Evolutionary conservation across 2,888 invertebrate genomes (phyloP).

Genomic region (Ennomos erosarius): DNA sequence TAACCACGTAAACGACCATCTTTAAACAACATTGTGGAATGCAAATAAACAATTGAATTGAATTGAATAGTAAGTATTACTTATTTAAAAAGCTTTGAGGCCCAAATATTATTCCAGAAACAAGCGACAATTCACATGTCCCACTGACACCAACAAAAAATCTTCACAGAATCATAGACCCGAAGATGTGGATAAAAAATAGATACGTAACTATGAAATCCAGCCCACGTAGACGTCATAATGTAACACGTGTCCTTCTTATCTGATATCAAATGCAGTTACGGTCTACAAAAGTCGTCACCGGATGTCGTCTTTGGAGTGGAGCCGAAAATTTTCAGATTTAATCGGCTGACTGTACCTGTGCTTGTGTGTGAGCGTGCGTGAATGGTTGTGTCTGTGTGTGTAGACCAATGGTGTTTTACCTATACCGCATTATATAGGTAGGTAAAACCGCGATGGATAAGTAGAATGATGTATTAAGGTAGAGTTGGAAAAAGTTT

Average conservation of each 20-base stretch:
- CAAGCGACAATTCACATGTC: conserved; percentile 16
- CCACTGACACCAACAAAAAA: conserved; percentile 28
- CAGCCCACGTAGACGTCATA: conserved; percentile 69
- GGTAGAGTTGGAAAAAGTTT: too few species aligned
- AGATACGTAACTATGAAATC: conserved; percentile 43
- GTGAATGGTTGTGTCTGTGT: conserved; percentile 29
- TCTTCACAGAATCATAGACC: conserved; percentile 41
- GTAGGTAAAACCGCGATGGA: too few species aligned
- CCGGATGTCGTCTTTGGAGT: conserved; percentile 74
- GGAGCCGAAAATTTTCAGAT: conserved; percentile 69
- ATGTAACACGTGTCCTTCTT: conserved; percentile 72
- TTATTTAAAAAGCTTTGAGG: neutral
- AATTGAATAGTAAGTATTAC: too few species aligned
- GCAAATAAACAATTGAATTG: too few species aligned
- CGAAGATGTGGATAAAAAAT: conserved; percentile 32
- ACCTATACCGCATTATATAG: too few species aligned
- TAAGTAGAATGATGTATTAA: too few species aligned
- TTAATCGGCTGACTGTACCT: conserved; percentile 48
- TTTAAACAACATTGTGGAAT: too few species aligned
- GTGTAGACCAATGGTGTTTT: conserved; percentile 15
- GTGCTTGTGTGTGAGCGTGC: conserved; percentile 32
- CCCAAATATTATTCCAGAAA: conserved; percentile 11
- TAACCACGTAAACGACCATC: too few species aligned
- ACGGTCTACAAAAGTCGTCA: conserved; percentile 36
- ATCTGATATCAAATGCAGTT: conserved; percentile 68